These are phyloP conservation scores for Aricia agestis DNA, from an alignment of 1,140 invertebrate species.

Conservation along the genomic window DNA sequence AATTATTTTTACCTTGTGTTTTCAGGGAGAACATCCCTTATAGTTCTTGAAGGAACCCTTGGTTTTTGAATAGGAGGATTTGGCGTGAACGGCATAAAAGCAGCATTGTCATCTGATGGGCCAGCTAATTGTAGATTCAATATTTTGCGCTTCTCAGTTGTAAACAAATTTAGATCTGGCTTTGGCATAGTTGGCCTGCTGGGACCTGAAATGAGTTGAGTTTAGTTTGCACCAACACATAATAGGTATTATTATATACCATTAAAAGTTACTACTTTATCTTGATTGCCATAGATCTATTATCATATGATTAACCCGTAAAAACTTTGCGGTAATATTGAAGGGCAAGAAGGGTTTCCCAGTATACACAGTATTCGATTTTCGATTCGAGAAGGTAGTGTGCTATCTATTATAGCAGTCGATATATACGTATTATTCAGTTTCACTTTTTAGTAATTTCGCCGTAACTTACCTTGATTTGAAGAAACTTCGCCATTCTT, in stretches of 20 bases:
- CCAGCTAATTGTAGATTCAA: constrained; percentile 60
- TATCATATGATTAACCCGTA: too few relatives aligned
- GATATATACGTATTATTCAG: neutral
- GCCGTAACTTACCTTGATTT: constrained; percentile 59
- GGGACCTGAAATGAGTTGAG: constrained; percentile 48
- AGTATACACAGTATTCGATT: neutral
- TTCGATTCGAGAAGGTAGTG: neutral
- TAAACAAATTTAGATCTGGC: constrained; percentile 64
- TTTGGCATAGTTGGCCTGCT: constrained; percentile 60
- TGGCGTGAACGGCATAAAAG: constrained; percentile 60
- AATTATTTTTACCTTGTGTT: constrained; percentile 52
- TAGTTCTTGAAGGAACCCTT: constrained; percentile 55
- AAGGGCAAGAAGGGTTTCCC: neutral
- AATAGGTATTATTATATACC: neutral
- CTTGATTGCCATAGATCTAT: too few relatives aligned
- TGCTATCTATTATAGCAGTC: neutral
- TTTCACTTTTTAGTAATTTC: neutral
- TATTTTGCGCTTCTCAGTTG: constrained; percentile 61
- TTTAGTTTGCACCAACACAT: constrained; percentile 26
- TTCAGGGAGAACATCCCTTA: constrained; percentile 66
- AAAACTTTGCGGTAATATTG: neutral
- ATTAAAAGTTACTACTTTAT: too few relatives aligned
- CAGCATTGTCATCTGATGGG: constrained; percentile 57
- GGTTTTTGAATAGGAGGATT: constrained; percentile 47
- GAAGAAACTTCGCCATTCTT: constrained; percentile 73